Evolutionary conservation across 2,113 vertebrate genomes (phyloP), one percentile per base, ranked within the genome.

Genomic region (Tyrannus savana): DNA sequence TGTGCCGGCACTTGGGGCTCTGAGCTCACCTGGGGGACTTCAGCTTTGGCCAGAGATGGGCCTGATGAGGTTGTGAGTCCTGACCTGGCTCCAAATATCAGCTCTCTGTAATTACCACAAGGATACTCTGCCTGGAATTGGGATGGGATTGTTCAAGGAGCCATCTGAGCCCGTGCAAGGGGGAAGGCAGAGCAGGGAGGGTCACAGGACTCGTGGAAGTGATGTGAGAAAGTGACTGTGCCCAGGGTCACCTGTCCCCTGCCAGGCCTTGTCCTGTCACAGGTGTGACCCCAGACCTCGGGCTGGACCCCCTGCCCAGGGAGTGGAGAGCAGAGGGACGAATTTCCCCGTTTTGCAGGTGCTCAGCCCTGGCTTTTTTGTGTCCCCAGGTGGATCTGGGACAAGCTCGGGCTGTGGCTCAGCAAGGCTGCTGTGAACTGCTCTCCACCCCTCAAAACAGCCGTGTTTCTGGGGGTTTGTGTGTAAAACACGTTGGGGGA

Each of bases 241-340:
- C 22, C 37, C 52, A 1, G 42, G 27, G 44, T 2, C 44, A 11
- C 78, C 53, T 3, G 24, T 37, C 39, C 52, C 44, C 52, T 52
- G 86, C 30, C 73, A 11, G 2, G 0, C 4, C 55, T 21, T 18
- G 8, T 15, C 50, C 28, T 52, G 13, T 10, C 18, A 10, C 0
- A 4, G 6, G 4, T 3, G 31, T 12, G 13, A 42, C 33, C 35
- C 41, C 23, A 17, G 28, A 19, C 10, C 33, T 37, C 3, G 1
- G 10, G 8, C 60, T 9, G 12, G 8, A 4, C 3, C 42, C 50
- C 16, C 60, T 47, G 60, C 12, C 56, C 28, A 2, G 30, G 60
- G 44, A 10, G 46, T 2, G 2, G 7, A 9, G 69, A 30, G 39
- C 19, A 31, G 3, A 37, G 8, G 0, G 0, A 4, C 11, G 53